These are phyloP conservation scores for Ciconia stormi DNA, from an alignment of 2,113 vertebrate species.

Conservation along the genomic window DNA sequence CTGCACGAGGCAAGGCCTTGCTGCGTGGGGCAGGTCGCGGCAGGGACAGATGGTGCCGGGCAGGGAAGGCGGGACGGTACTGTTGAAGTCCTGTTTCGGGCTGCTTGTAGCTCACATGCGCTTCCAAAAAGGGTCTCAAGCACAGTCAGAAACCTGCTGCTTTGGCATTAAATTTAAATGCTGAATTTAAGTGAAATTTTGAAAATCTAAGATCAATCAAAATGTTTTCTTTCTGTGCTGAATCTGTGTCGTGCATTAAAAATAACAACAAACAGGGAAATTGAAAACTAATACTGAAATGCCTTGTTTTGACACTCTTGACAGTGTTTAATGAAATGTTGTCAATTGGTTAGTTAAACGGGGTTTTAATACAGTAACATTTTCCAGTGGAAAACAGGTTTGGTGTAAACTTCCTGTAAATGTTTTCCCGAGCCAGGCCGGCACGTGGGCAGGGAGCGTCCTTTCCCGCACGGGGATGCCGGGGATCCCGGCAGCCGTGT, in stretches of 20 bases:
- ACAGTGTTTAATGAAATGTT: neutral
- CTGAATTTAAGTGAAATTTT: neutral
- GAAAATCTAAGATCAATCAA: neutral
- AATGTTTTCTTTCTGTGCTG: neutral
- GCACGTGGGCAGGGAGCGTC: neutral
- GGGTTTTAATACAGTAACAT: accelerated
- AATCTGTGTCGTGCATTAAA: neutral
- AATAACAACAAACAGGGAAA: neutral
- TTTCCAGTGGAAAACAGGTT: accelerated
- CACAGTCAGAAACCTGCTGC: neutral
- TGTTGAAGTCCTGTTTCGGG: neutral
- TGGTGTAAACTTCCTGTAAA: neutral
- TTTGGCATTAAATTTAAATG: neutral
- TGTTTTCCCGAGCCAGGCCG: neutral
- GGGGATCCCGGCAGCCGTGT: neutral
- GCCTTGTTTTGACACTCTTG: neutral
- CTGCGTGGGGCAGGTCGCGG: accelerated
- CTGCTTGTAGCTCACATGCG: accelerated
- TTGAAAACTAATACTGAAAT: neutral
- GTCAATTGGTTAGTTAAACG: neutral
- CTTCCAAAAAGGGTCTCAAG: neutral
- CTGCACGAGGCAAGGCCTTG: neutral
- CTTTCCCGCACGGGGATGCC: accelerated
- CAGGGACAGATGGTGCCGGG: neutral
- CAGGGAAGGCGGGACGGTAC: neutral